phyloP scores from a whole-genome alignment of 2,797 vertebrate species.

The Spinibarbus caldwelli region DNA sequence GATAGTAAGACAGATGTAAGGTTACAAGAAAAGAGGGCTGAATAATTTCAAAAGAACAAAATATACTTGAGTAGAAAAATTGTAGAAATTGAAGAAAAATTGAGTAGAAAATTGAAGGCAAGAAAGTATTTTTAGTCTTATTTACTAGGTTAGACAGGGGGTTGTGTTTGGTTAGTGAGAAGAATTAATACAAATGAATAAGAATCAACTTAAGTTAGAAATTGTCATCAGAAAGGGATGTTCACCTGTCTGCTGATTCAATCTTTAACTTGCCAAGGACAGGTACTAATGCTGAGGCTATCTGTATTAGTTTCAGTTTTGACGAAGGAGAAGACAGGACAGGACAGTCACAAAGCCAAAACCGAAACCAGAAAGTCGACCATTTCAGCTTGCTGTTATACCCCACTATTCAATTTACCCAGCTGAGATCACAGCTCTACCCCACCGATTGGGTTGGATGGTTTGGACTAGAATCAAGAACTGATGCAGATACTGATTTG shows the following conservation, averaged over 20 bases:
- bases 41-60: background rate
- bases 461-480: conserved; percentile 59
- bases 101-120: background rate
- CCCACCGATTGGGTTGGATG: conserved; percentile 64
- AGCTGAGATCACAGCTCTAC: conserved; percentile 18
- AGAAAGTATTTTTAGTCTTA: background rate
- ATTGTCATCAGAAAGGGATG: background rate
- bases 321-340: conserved; percentile 4
- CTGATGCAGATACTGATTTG: conserved; percentile 41
- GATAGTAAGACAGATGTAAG: conserved; percentile 32
- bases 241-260: background rate
- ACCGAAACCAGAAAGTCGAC: background rate
- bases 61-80: background rate
- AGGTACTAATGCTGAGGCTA: background rate
- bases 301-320: conserved; percentile 8
- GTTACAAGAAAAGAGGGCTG: background rate
- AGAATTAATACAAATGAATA: background rate
- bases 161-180: background rate
- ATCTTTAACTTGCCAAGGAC: conserved; percentile 3
- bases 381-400: background rate
- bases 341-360: background rate
- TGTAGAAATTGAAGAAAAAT: no score
- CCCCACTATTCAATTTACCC: background rate
- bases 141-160: background rate
- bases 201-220: background rate